A percentile compares a stretch with the other conserved stretches of the same genome.
Conservation (phyloP, 2,888 invertebrate species). For the Maniola hyperantus region DNA sequence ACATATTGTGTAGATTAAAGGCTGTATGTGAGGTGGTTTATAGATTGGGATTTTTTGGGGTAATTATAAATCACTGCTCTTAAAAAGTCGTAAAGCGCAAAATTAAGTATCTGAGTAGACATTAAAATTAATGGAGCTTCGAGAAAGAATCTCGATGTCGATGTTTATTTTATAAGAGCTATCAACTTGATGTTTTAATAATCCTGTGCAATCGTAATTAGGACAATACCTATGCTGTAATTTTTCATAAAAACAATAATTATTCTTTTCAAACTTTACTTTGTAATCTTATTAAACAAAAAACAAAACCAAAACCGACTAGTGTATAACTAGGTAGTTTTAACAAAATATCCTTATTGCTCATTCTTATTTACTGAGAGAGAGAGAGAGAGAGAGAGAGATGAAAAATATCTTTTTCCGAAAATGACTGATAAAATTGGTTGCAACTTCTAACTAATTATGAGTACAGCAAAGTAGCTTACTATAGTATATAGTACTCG, state of each 20-base stretch:
- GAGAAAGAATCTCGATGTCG: background rate
- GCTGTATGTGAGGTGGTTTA: conserved; percentile 1
- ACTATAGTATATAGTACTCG: no score
- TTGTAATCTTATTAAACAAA: no score
- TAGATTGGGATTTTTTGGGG: background rate
- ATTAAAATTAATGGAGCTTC: conserved; percentile 23
- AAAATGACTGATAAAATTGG: no score
- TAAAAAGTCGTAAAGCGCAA: conserved; percentile 21
- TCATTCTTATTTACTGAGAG: no score
- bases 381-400: no score
- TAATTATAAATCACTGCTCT: conserved; percentile 5
- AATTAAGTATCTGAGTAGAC: conserved; percentile 16
- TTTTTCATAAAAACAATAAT: background rate
- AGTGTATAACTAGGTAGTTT: no score
- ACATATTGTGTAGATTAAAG: background rate
- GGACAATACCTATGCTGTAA: background rate
- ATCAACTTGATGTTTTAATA: conserved; percentile 8
- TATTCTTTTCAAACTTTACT: no score
- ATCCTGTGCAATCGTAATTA: conserved; percentile 4
- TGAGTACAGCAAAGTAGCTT: no score
- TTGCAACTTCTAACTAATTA: no score
- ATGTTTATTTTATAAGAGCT: conserved; percentile 5
- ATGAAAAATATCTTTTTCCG: no score
- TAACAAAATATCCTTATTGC: no score
- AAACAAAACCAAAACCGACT: no score